Percentiles rank a stretch among this genome's conserved stretches.
These are phyloP conservation scores for Coptodon bakossiorum DNA, from an alignment of 2,113 vertebrate species.

Conservation along the genomic window DNA sequence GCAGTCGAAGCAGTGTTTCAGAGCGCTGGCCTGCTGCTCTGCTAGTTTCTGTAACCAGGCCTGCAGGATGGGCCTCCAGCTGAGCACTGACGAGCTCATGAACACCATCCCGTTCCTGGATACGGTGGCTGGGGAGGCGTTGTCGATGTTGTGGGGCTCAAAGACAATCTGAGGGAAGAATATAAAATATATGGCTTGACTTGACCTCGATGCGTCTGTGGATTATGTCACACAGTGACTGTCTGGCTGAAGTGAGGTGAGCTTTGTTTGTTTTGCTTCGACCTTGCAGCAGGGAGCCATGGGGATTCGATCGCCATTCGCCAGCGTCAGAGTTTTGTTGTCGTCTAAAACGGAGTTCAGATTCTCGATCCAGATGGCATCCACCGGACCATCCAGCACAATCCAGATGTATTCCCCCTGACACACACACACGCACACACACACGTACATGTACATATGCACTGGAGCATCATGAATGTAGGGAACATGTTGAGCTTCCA, in stretches of 20 bases:
- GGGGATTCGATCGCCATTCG: slow-evolving; percentile 75
- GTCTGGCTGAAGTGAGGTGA: neutral
- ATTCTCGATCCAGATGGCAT: slow-evolving; percentile 78
- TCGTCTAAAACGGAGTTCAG: slow-evolving; percentile 76
- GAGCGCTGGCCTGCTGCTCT: slow-evolving; percentile 51
- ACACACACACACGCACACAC: neutral
- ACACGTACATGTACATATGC: neutral
- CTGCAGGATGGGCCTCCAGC: slow-evolving; percentile 70
- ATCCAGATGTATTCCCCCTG: slow-evolving; percentile 76
- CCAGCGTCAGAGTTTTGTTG: slow-evolving; percentile 76
- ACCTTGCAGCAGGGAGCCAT: slow-evolving; percentile 77
- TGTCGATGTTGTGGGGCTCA: slow-evolving; percentile 78
- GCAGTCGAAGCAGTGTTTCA: slow-evolving; percentile 70
- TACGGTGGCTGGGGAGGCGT: slow-evolving; percentile 77
- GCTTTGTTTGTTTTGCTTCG: neutral
- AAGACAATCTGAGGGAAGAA: slow-evolving; percentile 60
- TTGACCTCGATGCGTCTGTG: neutral
- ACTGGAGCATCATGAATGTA: neutral
- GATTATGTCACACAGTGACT: neutral
- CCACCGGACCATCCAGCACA: slow-evolving; percentile 73
- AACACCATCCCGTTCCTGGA: slow-evolving; percentile 78
- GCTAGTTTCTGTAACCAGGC: slow-evolving; percentile 74
- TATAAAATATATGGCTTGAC: neutral
- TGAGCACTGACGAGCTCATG: slow-evolving; percentile 76
- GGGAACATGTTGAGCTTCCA: neutral